Conservation (phyloP, 2,888 invertebrate genomes). For the Ectemnius continuus region DNA sequence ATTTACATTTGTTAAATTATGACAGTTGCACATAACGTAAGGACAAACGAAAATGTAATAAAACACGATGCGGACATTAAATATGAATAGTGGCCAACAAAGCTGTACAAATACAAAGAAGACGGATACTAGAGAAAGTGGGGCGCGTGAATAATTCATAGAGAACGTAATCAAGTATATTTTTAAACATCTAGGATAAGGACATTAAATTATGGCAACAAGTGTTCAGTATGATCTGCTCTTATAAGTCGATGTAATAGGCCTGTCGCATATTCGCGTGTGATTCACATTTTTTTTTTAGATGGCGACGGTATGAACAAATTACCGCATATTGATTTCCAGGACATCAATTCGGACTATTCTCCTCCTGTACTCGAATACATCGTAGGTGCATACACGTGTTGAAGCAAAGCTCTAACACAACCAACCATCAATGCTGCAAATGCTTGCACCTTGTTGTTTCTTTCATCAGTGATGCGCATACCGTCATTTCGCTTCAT, state of each 20-base stretch:
- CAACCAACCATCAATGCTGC: slow-evolving; percentile 16
- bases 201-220: background rate
- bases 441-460: slow-evolving; percentile 19
- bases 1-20: slow-evolving; percentile 23
- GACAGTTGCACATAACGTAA: slow-evolving; percentile 28
- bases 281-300: background rate
- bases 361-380: slow-evolving; percentile 37
- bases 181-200: slow-evolving; percentile 24
- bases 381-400: slow-evolving; percentile 15
- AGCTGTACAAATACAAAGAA: slow-evolving; percentile 34
- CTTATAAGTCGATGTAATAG: too few species aligned
- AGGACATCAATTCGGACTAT: background rate
- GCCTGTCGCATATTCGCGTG: too few species aligned
- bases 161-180: slow-evolving; percentile 27
- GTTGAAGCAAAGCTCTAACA: slow-evolving; percentile 10
- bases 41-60: slow-evolving; percentile 19
- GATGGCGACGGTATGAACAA: background rate
- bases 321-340: too few species aligned
- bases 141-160: slow-evolving; percentile 15
- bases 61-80: slow-evolving; percentile 6
- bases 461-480: slow-evolving; percentile 25
- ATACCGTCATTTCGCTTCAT: slow-evolving; percentile 23
- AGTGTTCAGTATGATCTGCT: too few species aligned
- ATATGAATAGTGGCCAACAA: slow-evolving; percentile 27
- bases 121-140: slow-evolving; percentile 25